A percentile compares a stretch with the other conserved stretches of the same genome.
Conservation (phyloP, 1,140 invertebrate genomes). For the Drosophila kurseongensis region DNA sequence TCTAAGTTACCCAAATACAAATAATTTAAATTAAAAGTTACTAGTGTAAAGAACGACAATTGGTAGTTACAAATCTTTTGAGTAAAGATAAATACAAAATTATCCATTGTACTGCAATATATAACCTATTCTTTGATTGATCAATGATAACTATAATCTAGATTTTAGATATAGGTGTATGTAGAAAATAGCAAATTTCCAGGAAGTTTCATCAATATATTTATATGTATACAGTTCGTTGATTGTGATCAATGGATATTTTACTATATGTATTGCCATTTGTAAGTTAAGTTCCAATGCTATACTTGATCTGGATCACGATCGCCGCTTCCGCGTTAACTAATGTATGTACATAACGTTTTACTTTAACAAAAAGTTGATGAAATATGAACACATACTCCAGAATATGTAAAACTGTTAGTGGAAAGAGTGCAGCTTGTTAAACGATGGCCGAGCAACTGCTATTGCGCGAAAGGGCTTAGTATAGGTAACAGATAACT, state of each 20-base stretch:
- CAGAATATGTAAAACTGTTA: slow-evolving; percentile 46
- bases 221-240: slow-evolving; percentile 34
- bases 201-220: slow-evolving; percentile 54
- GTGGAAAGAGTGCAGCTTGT: slow-evolving; percentile 52
- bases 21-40: slow-evolving; percentile 46
- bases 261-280: slow-evolving; percentile 50
- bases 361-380: slow-evolving; percentile 62
- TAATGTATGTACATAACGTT: slow-evolving; percentile 75
- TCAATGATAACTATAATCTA: slow-evolving; percentile 34
- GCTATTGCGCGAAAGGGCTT: slow-evolving; percentile 51
- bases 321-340: slow-evolving; percentile 66
- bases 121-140: slow-evolving; percentile 53
- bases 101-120: slow-evolving; percentile 47
- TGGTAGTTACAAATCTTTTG: slow-evolving; percentile 26
- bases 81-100: slow-evolving; percentile 26
- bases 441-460: slow-evolving; percentile 39
- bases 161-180: slow-evolving; percentile 46
- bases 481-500: slow-evolving; percentile 51
- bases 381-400: slow-evolving; percentile 45
- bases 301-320: slow-evolving; percentile 47
- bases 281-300: slow-evolving; percentile 55
- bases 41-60: slow-evolving; percentile 16
- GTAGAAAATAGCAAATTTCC: slow-evolving; percentile 68
- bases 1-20: slow-evolving; percentile 53
- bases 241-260: slow-evolving; percentile 60